Evolutionary conservation across 2,113 vertebrate species (phyloP).

Genomic region (Pantherophis guttatus): DNA sequence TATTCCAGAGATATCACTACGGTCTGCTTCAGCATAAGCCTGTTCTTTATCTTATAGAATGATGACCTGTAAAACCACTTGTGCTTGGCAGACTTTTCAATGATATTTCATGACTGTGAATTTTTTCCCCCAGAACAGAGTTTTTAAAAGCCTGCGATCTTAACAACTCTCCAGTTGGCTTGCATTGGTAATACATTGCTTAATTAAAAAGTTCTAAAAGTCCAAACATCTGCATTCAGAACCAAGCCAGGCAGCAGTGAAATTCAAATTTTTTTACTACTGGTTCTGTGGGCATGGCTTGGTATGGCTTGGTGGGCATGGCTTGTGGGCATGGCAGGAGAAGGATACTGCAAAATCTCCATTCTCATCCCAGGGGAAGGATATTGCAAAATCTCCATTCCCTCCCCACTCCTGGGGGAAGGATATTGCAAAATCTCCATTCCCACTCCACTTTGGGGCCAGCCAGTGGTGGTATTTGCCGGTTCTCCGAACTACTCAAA

Average conservation of each 20-base stretch:
- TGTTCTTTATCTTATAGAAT: neutral
- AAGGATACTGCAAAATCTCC: too few species aligned
- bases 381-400: too few species aligned
- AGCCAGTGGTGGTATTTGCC: too few species aligned
- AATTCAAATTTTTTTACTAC: too few species aligned
- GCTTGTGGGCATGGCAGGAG: too few species aligned
- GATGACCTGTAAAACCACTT: neutral
- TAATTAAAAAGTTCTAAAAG: neutral
- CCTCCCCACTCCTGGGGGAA: too few species aligned
- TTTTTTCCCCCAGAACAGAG: neutral
- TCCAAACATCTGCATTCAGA: neutral
- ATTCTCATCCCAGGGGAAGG: too few species aligned
- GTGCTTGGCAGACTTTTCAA: conserved; percentile 42
- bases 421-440: too few species aligned
- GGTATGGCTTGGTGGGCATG: too few species aligned
- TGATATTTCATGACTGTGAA: conserved; percentile 39
- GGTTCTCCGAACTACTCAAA: too few species aligned
- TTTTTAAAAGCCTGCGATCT: neutral
- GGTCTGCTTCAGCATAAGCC: neutral
- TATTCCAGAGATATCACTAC: neutral
- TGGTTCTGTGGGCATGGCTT: too few species aligned
- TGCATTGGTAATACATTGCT: neutral
- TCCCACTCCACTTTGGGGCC: too few species aligned
- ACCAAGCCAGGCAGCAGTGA: neutral
- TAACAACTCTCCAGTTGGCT: neutral